Evolutionary conservation across 2,797 vertebrate species (phyloP), one percentile per base, ranked within the genome.

Genomic region (Megalops cyprinoides): DNA sequence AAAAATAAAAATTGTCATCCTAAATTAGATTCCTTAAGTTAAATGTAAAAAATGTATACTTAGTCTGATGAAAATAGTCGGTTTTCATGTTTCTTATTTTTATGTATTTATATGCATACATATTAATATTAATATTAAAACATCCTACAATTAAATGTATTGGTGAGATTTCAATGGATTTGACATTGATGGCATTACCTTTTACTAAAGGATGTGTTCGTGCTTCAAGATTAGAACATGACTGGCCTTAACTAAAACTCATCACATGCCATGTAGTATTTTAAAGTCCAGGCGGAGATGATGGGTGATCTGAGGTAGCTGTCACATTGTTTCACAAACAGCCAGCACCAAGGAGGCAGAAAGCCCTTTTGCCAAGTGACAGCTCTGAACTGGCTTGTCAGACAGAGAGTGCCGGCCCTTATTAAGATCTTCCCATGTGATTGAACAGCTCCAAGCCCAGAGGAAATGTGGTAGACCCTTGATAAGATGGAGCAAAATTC

Each of bases 401-500:
- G 34, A 60, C 78, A 14, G 62, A 55, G 28, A 7, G 46, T 15
- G 67, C 62, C 51, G 78, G 18, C 34, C 78, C 60, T 71, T 55
- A 71, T 79, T 79, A 79, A 79, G 78, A 51, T 51, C 46, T 31
- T 46, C 48, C n/a, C 37, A 10, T 37, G 78, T 20, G 58, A 79
- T 51, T 39, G 60, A 37, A 44, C 44, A 71, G 78, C 60, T 55
- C 31, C 71, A 31, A 60, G 28, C 60, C 46, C 49, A 46, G 44
- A 39, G 78, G 78, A 79, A 79, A 67, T 79, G 78, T 69, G 78
- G 20, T 79, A 71, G 62, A 71, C 78, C 60, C 65, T 79, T 31
- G 62, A 79, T 79, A 79, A 79, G 62, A 79, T 79, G 15, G 67
- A 79, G 37, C 44, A 46, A 67, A 79, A 67, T 69, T 79, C 44